Conservation (phyloP, 2,888 invertebrate species). For the Paralinhomoeus sp. region DNA sequence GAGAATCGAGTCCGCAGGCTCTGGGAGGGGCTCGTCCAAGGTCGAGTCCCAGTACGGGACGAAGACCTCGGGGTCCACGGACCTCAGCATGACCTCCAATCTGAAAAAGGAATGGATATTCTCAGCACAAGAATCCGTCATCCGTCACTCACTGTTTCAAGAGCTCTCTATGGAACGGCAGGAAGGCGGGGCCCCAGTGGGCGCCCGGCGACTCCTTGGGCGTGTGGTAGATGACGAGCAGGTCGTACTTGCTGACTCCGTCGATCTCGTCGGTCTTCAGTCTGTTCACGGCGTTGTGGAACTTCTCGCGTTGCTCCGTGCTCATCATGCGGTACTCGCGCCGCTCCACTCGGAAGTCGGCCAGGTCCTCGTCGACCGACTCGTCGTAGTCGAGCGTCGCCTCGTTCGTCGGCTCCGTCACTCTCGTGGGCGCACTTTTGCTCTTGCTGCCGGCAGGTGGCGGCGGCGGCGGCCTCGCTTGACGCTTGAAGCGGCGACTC, state of each 20-base stretch:
- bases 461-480: no score
- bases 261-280: conserved; percentile 19
- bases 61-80: conserved; percentile 23
- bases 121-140: background rate
- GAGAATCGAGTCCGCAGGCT: conserved; percentile 14
- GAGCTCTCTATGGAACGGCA: background rate
- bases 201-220: conserved; percentile 4
- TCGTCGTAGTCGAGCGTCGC: background rate
- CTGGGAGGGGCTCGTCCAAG: conserved; percentile 13
- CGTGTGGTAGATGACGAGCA: conserved; percentile 3
- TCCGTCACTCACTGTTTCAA: background rate
- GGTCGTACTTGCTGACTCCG: conserved; percentile 13
- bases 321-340: conserved; percentile 3
- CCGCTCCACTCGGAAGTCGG: background rate
- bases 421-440: no score
- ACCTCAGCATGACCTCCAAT: conserved; percentile 17
- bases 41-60: conserved; percentile 27
- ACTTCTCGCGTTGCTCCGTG: conserved; percentile 3
- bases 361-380: background rate
- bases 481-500: no score
- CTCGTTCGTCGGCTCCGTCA: no score
- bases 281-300: conserved; percentile 14
- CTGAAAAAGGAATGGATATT: conserved; percentile 4
- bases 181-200: conserved; percentile 5
- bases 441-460: no score